Base-by-base conservation (phyloP, 2,797 vertebrate species). In the Gymnothorax javanicus region DNA sequence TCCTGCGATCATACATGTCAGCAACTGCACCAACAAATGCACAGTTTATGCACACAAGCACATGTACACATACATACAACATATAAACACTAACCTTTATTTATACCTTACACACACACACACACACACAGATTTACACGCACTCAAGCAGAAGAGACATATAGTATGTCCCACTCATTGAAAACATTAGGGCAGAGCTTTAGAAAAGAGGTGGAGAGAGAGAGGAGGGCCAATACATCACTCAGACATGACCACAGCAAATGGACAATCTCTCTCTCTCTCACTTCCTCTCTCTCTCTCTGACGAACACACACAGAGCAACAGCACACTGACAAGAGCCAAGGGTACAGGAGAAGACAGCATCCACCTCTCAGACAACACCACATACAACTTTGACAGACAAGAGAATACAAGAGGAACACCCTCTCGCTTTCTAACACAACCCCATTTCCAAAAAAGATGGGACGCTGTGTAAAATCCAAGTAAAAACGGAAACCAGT, bases 121-220 rank as follows among this genome's bases (percentile, higher is more conserved):
- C 17, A 79, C 33, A 79, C 73, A 81, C 73, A 86, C 33, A 58
- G 17, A 62, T 7, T 79, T 73, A 62, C 25, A 62, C 73, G 62
- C 33, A n/a, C 17, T 75, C 33, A 52, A 33, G 52, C 20, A 77
- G 9, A 85, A 82, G 11, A 71, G 23, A 82, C 11, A 13, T 3
- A 64, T 15, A 67, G 15, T 1, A 75, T 17, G 27, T 43, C 5
- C 12, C 71, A 43, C 33, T 75, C 33, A 75, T 4, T 67, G 62
- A 67, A 25, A n/a, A 50, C 33, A 50, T 27, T 12, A 50, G 27
- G 20, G 27, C 33, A 75, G 25, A 33, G 27, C n/a, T 33, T 71
- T 25, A 75, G 12, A 75, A 33, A 13, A 15, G 9, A 33, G 50
- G 13, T 52, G 75, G 43, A 79, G 75, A 13, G 43, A 20, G 43